Percentiles rank a stretch among this genome's conserved stretches.
Conservation (phyloP, 2,113 vertebrate species). For the Limnothrissa miodon region DNA sequence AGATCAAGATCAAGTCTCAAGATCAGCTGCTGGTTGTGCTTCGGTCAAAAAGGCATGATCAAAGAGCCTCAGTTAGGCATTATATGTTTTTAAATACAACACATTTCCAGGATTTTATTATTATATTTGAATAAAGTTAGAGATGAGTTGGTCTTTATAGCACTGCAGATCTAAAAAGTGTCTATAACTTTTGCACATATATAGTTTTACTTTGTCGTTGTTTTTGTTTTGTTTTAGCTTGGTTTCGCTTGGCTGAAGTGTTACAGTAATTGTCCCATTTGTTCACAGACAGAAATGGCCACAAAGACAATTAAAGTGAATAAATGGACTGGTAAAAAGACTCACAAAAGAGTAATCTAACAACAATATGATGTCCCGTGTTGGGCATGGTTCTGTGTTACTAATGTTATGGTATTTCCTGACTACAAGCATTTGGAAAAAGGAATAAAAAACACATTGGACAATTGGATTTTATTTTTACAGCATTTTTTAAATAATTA, state of each 20-base stretch:
- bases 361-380: not conserved
- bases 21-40: too few relatives aligned
- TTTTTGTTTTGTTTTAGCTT: not conserved
- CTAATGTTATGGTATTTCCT: not conserved
- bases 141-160: too few relatives aligned
- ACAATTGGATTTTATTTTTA: not conserved
- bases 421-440: not conserved
- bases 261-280: not conserved
- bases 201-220: not conserved
- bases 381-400: not conserved
- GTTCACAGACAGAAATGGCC: not conserved
- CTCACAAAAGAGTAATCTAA: not conserved
- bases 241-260: not conserved
- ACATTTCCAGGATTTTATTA: too few relatives aligned
- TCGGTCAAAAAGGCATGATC: too few relatives aligned
- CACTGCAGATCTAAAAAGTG: too few relatives aligned
- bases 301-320: not conserved
- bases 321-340: not conserved
- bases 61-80: too few relatives aligned
- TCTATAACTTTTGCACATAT: too few relatives aligned
- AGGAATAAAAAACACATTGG: conserved; percentile 2
- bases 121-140: too few relatives aligned
- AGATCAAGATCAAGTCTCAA: too few relatives aligned
- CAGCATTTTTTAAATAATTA: not conserved
- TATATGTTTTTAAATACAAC: too few relatives aligned